Conservation (phyloP, 2,888 invertebrate genomes). For the Lasioglossum vierecki region DNA sequence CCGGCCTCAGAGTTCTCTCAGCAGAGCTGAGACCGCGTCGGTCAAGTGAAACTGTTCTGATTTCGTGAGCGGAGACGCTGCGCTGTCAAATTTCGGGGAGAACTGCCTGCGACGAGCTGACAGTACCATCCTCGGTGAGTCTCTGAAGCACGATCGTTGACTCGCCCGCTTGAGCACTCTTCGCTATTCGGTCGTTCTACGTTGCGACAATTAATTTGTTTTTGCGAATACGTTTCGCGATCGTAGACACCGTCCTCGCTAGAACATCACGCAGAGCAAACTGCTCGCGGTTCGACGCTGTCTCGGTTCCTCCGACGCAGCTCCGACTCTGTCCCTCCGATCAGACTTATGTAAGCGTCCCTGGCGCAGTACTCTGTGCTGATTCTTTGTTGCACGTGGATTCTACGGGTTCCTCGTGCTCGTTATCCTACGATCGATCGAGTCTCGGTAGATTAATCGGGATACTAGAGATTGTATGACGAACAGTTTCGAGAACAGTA, state of each 20-base stretch:
- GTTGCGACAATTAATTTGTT: not conserved
- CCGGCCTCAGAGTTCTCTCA: not conserved
- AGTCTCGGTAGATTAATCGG: not conserved
- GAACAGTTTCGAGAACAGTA: not conserved
- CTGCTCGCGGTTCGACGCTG: slow-evolving; percentile 14
- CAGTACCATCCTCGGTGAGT: not conserved
- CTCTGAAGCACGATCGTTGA: not conserved
- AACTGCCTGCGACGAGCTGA: not conserved
- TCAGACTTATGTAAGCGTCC: slow-evolving; percentile 45
- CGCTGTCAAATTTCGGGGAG: not conserved
- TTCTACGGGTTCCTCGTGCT: slow-evolving; percentile 20
- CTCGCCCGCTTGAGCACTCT: not conserved
- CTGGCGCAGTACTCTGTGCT: slow-evolving; percentile 26
- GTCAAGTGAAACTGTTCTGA: not conserved
- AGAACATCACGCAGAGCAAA: slow-evolving; percentile 25
- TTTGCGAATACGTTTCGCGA: not conserved
- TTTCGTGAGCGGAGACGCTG: not conserved
- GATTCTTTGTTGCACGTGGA: slow-evolving; percentile 16
- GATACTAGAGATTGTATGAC: not conserved
- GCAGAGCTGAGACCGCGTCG: not conserved
- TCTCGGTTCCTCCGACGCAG: not conserved
- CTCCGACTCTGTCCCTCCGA: slow-evolving; percentile 3
- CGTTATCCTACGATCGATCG: not conserved
- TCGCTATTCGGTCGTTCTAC: not conserved
- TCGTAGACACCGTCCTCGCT: slow-evolving; percentile 5